Percentiles rank a stretch among this genome's conserved stretches.
Evolutionary conservation across 2,797 vertebrate genomes (phyloP).

Genomic region (Dermochelys coriacea): DNA sequence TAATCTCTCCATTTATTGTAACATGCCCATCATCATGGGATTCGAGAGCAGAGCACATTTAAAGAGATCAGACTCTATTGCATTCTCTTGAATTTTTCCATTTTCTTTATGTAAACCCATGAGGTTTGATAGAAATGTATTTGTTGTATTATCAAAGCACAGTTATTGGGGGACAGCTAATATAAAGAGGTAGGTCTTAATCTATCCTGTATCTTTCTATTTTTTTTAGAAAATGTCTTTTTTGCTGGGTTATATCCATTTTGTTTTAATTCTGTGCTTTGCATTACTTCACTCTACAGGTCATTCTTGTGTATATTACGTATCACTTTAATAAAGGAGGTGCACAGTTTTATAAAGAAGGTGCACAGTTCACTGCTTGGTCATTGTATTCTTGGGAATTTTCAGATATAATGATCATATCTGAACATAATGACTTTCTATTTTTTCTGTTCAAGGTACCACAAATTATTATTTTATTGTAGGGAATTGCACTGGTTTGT

Average conservation of each 20-base stretch:
- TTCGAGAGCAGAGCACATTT: neutral
- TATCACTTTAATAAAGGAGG: conserved; percentile 32
- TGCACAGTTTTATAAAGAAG: conserved; percentile 41
- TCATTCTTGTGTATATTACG: neutral
- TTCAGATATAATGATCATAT: conserved; percentile 67
- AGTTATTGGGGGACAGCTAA: neutral
- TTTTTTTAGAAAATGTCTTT: neutral
- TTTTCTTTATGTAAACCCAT: neutral
- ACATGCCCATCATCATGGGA: neutral
- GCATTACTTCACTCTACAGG: conserved; percentile 7
- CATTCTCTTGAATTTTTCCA: neutral
- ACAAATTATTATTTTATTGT: conserved; percentile 19
- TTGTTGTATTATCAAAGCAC: neutral
- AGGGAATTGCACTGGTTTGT: neutral
- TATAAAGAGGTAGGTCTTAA: neutral
- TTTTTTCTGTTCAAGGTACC: neutral
- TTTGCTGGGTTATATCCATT: conserved; percentile 25
- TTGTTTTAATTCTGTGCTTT: conserved; percentile 15
- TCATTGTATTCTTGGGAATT: conserved; percentile 55
- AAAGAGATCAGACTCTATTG: neutral
- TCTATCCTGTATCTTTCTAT: neutral
- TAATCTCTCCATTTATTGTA: neutral
- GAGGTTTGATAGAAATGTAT: neutral
- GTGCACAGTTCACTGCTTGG: conserved; percentile 44
- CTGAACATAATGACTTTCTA: conserved; percentile 33